phyloP scores from a whole-genome alignment of 92 coral and sea anemone species.

The Siderastrea siderea region DNA sequence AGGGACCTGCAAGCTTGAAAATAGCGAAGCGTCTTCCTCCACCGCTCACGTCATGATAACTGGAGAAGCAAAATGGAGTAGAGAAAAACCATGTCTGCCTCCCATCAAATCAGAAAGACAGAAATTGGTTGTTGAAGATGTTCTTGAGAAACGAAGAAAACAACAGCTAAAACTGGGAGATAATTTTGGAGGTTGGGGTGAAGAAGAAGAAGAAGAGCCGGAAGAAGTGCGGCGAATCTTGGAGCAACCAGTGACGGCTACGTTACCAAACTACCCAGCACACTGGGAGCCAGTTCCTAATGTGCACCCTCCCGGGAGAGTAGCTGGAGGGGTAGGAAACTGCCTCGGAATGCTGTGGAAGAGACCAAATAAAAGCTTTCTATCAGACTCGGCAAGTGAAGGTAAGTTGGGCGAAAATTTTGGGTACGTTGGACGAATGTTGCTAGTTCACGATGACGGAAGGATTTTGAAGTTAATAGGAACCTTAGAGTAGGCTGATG shows the following conservation, averaged over 20 bases:
- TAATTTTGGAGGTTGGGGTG: slow-evolving; percentile 21
- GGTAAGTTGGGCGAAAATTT: not conserved
- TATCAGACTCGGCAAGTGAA: slow-evolving; percentile 26
- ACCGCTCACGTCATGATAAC: not conserved
- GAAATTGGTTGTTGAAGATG: not conserved
- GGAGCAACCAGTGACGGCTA: slow-evolving; percentile 31
- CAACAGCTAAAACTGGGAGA: not conserved
- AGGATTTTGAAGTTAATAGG: too few species aligned
- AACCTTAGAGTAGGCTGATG: too few species aligned
- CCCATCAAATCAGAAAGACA: slow-evolving; percentile 1
- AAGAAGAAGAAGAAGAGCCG: not conserved
- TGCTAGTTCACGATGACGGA: too few species aligned
- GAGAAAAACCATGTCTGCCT: slow-evolving; percentile 26
- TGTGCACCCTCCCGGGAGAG: slow-evolving; percentile 31
- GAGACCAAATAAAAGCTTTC: not conserved
- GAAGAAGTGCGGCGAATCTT: not conserved
- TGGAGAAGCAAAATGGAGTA: not conserved
- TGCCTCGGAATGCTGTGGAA: slow-evolving; percentile 7
- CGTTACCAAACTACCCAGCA: slow-evolving; percentile 16
- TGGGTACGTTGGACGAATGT: too few species aligned
- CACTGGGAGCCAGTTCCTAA: slow-evolving; percentile 30
- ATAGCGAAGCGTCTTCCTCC: not conserved
- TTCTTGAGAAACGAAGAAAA: not conserved
- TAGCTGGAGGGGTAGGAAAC: slow-evolving; percentile 27
- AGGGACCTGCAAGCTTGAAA: not conserved